Percentiles rank a stretch among this genome's conserved stretches.
Conservation (phyloP, 2,888 invertebrate species). For the Zelleria hepariella region DNA sequence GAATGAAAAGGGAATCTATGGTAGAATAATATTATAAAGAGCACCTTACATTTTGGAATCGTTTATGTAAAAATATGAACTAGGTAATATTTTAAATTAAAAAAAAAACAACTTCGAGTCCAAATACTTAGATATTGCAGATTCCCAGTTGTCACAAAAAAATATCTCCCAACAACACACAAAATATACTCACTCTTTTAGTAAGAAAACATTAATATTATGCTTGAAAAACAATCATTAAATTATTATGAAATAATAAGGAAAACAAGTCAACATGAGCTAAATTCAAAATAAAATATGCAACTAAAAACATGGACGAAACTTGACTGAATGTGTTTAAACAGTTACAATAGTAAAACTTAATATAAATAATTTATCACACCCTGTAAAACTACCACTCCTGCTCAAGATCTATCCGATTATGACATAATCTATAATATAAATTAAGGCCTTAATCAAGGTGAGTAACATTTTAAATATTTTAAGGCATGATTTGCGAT, state of each 20-base stretch:
- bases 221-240: slow-evolving; percentile 61
- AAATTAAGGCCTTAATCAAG: too few relatives aligned
- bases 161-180: slow-evolving; percentile 26
- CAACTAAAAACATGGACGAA: slow-evolving; percentile 69
- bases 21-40: slow-evolving; percentile 42
- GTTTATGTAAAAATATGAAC: neutral
- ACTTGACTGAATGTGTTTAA: slow-evolving; percentile 61
- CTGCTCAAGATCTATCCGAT: neutral
- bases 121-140: slow-evolving; percentile 55
- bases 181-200: slow-evolving; percentile 43
- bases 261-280: slow-evolving; percentile 55
- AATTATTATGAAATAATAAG: slow-evolving; percentile 47
- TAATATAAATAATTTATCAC: slow-evolving; percentile 44
- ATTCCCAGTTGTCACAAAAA: slow-evolving; percentile 56
- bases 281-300: slow-evolving; percentile 65
- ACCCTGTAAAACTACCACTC: slow-evolving; percentile 58
- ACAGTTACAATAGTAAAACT: slow-evolving; percentile 40
- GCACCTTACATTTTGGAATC: slow-evolving; percentile 36
- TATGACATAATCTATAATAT: too few relatives aligned
- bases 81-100: neutral
- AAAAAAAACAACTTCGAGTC: neutral
- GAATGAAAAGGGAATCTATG: slow-evolving; percentile 56
- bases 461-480: too few relatives aligned
- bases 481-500: too few relatives aligned
- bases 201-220: slow-evolving; percentile 40